phyloP scores from a whole-genome alignment of 2,888 invertebrate genomes.

The Cenopis cana region DNA sequence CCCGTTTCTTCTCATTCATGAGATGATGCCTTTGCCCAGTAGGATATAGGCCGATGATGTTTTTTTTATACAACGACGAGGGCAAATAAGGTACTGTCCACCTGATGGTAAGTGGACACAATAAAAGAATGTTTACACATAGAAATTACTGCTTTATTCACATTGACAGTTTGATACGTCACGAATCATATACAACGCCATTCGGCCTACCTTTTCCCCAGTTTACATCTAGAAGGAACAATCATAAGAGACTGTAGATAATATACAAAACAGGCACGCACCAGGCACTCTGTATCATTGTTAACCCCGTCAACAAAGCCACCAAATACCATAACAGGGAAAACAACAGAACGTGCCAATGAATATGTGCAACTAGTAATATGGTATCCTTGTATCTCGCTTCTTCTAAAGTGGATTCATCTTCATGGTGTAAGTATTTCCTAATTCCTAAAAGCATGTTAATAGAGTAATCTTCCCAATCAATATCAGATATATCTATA shows the following conservation, averaged over 20 bases:
- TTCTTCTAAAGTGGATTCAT: constrained; percentile 87
- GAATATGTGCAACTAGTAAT: constrained; percentile 87
- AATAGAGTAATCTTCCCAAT: constrained; percentile 93
- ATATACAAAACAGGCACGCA: constrained; percentile 86
- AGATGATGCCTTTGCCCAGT: no score
- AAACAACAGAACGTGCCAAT: constrained; percentile 86
- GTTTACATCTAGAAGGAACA: no score
- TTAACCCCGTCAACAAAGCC: constrained; percentile 80
- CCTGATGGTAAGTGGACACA: no score
- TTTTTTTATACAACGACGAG: no score
- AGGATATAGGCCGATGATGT: no score
- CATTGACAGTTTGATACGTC: no score
- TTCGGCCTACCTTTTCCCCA: no score
- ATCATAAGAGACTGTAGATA: constrained; percentile 79
- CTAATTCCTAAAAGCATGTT: constrained; percentile 92
- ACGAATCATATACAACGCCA: no score
- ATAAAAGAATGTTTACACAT: no score
- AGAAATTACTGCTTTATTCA: no score
- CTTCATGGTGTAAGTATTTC: constrained; percentile 92
- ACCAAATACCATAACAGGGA: constrained; percentile 86
- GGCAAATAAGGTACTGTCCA: no score
- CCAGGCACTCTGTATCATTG: constrained; percentile 86
- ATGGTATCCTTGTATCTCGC: constrained; percentile 90
- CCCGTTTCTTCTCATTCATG: no score
- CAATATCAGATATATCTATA: constrained; percentile 87